Conservation (phyloP, 2,113 vertebrate genomes). For the Channa argus region DNA sequence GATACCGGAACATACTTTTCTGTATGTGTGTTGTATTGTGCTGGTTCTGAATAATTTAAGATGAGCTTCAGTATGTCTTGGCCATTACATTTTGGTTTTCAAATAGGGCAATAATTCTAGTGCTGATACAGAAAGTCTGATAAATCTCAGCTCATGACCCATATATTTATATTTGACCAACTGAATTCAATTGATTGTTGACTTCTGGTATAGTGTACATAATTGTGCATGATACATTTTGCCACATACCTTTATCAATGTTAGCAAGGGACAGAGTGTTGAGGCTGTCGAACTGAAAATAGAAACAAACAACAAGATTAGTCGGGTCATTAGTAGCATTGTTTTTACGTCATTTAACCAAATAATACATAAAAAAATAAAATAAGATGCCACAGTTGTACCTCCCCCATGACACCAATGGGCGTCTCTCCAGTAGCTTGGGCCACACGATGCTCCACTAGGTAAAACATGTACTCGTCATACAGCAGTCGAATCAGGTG, state of each 20-base stretch:
- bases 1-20: too few species aligned
- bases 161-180: neutral
- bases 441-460: slow-evolving; percentile 97
- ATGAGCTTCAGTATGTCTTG: too few species aligned
- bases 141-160: neutral
- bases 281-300: slow-evolving; percentile 91
- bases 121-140: too few species aligned
- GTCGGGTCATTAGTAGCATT: neutral
- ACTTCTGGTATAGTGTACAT: neutral
- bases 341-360: neutral
- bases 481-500: slow-evolving; percentile 98
- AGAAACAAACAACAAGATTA: slow-evolving; percentile 41
- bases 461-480: slow-evolving; percentile 99
- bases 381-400: slow-evolving; percentile 53
- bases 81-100: too few species aligned
- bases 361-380: neutral
- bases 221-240: neutral
- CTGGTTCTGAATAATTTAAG: too few species aligned
- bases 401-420: slow-evolving; percentile 98
- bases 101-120: too few species aligned
- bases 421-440: slow-evolving; percentile 94
- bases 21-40: too few species aligned
- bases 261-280: slow-evolving; percentile 88
- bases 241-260: slow-evolving; percentile 92
- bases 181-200: neutral